phyloP scores from a whole-genome alignment of 2,888 invertebrate genomes.

The Chrysodeixis includens region DNA sequence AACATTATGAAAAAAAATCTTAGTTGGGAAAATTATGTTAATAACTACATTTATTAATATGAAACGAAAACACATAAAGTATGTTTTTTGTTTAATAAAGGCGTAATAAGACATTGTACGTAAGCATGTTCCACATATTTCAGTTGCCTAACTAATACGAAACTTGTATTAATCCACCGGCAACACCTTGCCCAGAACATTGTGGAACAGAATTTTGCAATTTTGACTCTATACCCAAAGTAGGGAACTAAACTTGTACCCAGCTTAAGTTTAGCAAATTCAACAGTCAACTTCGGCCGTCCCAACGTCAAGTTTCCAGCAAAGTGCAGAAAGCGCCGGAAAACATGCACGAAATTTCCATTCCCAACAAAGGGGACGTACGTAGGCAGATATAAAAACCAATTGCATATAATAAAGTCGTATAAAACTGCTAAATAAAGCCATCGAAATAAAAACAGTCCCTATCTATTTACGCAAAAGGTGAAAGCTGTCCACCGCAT shows the following conservation, averaged over 20 bases:
- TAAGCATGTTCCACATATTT: no score
- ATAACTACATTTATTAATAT: no score
- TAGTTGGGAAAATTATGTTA: no score
- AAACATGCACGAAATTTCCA: not conserved
- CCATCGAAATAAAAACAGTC: conserved; percentile 11
- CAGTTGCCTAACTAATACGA: not conserved
- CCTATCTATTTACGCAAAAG: conserved; percentile 50
- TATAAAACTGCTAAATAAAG: conserved; percentile 41
- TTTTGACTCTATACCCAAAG: conserved; percentile 1
- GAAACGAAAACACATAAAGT: no score
- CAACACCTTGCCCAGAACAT: not conserved
- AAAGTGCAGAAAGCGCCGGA: conserved; percentile 6
- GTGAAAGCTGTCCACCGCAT: conserved; percentile 52
- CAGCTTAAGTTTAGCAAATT: not conserved
- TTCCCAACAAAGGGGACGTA: not conserved
- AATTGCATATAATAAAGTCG: conserved; percentile 53
- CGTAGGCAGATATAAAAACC: conserved; percentile 5
- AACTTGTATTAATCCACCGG: not conserved
- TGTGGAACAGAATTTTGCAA: not conserved
- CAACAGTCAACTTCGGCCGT: conserved; percentile 1
- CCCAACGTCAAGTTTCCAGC: not conserved
- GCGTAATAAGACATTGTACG: no score
- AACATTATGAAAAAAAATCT: no score
- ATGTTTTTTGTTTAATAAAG: no score
- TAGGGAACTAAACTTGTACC: not conserved